Evolutionary conservation across 2,113 vertebrate species (phyloP).

Genomic region (Petrocephalus microphthalmus): DNA sequence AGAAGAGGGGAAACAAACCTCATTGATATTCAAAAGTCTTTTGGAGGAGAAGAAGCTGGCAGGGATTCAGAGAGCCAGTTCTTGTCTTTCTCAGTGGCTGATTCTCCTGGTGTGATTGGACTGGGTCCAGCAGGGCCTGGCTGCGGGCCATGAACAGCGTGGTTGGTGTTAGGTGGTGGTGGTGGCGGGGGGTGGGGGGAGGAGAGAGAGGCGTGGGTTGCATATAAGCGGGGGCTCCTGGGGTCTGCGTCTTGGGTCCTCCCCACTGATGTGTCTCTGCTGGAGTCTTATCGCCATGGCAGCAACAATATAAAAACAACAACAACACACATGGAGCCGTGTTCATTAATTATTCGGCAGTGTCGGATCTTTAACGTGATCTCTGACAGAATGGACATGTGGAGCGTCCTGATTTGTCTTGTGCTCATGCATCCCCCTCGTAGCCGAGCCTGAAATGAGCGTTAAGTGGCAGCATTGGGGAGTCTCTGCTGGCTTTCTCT

Average conservation of each 20-base stretch:
- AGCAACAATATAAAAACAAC: not conserved
- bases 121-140: conserved; percentile 4
- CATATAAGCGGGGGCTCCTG: not conserved
- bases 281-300: not conserved
- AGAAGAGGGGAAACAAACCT: conserved; percentile 35
- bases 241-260: not conserved
- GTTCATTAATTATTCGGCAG: not conserved
- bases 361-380: not conserved
- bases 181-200: not conserved
- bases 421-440: not conserved
- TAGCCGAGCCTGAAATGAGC: not conserved
- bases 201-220: not conserved
- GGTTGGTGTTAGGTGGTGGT: not conserved
- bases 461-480: not conserved
- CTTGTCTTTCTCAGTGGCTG: conserved; percentile 11
- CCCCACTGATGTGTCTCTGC: not conserved
- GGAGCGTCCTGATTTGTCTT: not conserved
- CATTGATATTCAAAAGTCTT: conserved; percentile 45
- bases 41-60: conserved; percentile 33
- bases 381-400: not conserved
- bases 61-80: not conserved
- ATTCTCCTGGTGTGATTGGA: conserved; percentile 15
- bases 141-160: not conserved
- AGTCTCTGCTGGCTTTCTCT: not conserved
- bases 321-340: not conserved